These are phyloP conservation scores for Sinonovacula constricta DNA, from an alignment of 1,140 invertebrate species.

Conservation along the genomic window DNA sequence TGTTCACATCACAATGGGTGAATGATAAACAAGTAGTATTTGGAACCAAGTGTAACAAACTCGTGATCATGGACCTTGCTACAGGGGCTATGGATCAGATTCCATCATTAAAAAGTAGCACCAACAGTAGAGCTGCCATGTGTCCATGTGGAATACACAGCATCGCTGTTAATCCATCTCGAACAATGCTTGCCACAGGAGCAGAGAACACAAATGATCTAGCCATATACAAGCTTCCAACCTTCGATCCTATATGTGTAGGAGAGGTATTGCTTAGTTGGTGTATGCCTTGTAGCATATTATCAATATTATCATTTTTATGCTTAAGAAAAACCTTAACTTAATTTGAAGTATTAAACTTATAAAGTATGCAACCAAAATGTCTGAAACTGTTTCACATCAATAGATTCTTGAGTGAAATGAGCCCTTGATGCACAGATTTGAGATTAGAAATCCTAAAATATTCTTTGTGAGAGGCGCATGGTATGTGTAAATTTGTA, in stretches of 20 bases:
- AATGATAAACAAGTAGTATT: slow-evolving; percentile 96
- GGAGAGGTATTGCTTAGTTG: slow-evolving; percentile 90
- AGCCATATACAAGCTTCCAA: slow-evolving; percentile 94
- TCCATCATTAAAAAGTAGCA: slow-evolving; percentile 80
- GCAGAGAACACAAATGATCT: slow-evolving; percentile 95
- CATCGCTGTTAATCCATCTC: slow-evolving; percentile 95
- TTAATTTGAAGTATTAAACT: too few relatives aligned
- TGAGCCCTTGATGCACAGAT: too few relatives aligned
- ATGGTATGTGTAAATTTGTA: too few relatives aligned
- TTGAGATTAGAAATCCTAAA: too few relatives aligned
- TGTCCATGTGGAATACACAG: slow-evolving; percentile 90
- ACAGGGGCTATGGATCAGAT: slow-evolving; percentile 90
- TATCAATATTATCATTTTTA: too few relatives aligned
- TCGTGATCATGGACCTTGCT: slow-evolving; percentile 91
- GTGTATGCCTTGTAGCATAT: too few relatives aligned
- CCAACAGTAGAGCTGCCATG: slow-evolving; percentile 79
- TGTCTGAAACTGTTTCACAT: too few relatives aligned
- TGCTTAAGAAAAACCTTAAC: too few relatives aligned
- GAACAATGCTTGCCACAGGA: slow-evolving; percentile 93
- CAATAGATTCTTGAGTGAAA: too few relatives aligned
- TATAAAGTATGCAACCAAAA: too few relatives aligned
- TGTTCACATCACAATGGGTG: slow-evolving; percentile 97
- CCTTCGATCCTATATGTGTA: slow-evolving; percentile 95
- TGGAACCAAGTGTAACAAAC: slow-evolving; percentile 97
- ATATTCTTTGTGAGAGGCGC: too few relatives aligned